Evolutionary conservation across 1,140 invertebrate species (phyloP), one percentile per base, ranked within the genome.

Genomic region (Saccostrea glomerata): DNA sequence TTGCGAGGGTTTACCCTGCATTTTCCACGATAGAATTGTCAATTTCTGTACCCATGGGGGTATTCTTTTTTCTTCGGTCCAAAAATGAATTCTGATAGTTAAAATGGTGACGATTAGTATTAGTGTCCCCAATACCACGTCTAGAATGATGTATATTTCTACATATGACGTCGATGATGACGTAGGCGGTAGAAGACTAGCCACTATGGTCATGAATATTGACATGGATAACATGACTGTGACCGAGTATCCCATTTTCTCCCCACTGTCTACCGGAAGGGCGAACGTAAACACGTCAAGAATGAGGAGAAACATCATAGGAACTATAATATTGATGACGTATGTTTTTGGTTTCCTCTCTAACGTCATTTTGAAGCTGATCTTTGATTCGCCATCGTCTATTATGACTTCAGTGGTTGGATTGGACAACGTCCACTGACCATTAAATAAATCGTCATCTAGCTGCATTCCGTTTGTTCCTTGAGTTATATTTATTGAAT

Each of bases 351-450:
- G 55, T 36, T 84, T 89, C 5, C 92, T 63, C 66, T 89, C 84
- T 25, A 92, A 7, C 12, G 66, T 89, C 11, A 92, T 1, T 30
- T 40, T 36, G 85, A 90, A 92, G 17, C 70, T 85, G 5, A 95
- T 91, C 94, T 99, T 98, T 89, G 98, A 97, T 94, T 85, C 83
- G 0, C 12, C 25, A 13, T 13, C 54, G 9, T 82, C 63, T 1
- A 86, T 82, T 6, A 36, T 25, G 6, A 73, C 63, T 2, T 73
- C 12, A 13, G 73, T 82, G 1, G 56, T 54, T 3, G 89, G 88
- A 4, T 82, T 63, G 3, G 88, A 13, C 1, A 92, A 54, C 0
- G 73, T 66, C 89, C 90, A 90, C 82, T 86, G 25, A 0, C 84
- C 82, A 47, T 88, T 88, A 17, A 5, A 30, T 36, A 85, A 60